Evolutionary conservation across 1,140 invertebrate genomes (phyloP).

Genomic region (Melanaphis sacchari): DNA sequence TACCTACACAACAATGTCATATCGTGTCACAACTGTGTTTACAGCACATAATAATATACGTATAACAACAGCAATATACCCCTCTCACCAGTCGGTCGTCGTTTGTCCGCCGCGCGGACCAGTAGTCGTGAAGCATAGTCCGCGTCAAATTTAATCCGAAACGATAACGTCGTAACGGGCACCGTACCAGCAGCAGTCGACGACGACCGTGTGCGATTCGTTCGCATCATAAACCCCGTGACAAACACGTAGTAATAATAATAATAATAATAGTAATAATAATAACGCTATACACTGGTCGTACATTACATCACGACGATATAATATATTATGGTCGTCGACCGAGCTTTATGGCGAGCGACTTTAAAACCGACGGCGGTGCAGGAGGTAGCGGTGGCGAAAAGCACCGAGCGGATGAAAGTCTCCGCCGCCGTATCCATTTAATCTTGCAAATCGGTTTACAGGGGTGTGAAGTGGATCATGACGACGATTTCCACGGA

Average conservation of each 20-base stretch:
- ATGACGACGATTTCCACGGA: conserved; percentile 49
- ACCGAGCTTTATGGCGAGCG: conserved; percentile 20
- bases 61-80: too few relatives aligned
- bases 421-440: conserved; percentile 18
- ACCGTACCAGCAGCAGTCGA: background rate
- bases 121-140: background rate
- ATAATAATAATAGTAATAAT: conserved; percentile 29
- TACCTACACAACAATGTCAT: too few relatives aligned
- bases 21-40: too few relatives aligned
- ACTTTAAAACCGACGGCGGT: conserved; percentile 3
- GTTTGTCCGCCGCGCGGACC: background rate
- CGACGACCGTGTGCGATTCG: background rate
- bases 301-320: background rate
- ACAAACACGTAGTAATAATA: conserved; percentile 39
- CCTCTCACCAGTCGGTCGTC: background rate
- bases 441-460: conserved; percentile 57
- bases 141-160: background rate
- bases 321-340: background rate
- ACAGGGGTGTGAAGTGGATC: conserved; percentile 56
- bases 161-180: background rate
- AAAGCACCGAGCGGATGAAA: background rate
- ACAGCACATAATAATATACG: too few relatives aligned
- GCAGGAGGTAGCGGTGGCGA: background rate
- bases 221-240: conserved; percentile 38
- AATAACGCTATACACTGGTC: background rate